Base-by-base conservation (phyloP, 2,888 invertebrate genomes). In the Hydrotaea diabolus region DNA sequence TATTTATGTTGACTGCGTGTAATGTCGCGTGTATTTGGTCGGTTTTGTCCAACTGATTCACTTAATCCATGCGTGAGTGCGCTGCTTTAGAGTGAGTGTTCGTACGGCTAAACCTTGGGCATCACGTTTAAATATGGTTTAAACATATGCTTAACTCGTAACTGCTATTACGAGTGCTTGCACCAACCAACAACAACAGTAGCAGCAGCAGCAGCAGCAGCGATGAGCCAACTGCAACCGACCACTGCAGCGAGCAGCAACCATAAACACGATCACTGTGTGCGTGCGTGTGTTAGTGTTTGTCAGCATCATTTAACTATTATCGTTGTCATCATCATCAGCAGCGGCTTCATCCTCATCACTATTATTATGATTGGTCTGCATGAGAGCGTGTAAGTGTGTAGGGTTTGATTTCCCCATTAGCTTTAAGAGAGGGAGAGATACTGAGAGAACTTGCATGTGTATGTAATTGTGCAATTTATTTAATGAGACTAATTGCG, bases 401-500 rank as follows among this genome's bases (percentile, higher is more conserved):
- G 39, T n/a, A 57, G 80, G 81, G 75, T 81, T 80, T 84, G 78
- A 81, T 81, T 81, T 23, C 75, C 77, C 81, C 84, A 84, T 84
- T 81, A 81, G 84, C 78, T 72, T 81, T 72, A 78, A 69, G 46
- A 39, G 43, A 13, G 0, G 7, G 75, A 46, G 46, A 39, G 43
- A 13, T 0, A 13, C 19, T 46, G 39, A 43, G 23, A 43, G 43
- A 5, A 46, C 1, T 2, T 43, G 39, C 77, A 59, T 8, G 11
- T 81, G 81, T 84, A 57, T 78, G 84, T 84, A 84, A 81, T 81
- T 84, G 81, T 78, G 81, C 84, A 81, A 84, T 84, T 84, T 84
- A 84, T 84, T 81, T 84, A 84, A 84, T 84, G 84, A 84, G 81
- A 84, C 81, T 84, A 84, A 84, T 84, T 84, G 84, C 84, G 80